Conservation (phyloP, 2,888 invertebrate genomes). For the Erebia epiphron region DNA sequence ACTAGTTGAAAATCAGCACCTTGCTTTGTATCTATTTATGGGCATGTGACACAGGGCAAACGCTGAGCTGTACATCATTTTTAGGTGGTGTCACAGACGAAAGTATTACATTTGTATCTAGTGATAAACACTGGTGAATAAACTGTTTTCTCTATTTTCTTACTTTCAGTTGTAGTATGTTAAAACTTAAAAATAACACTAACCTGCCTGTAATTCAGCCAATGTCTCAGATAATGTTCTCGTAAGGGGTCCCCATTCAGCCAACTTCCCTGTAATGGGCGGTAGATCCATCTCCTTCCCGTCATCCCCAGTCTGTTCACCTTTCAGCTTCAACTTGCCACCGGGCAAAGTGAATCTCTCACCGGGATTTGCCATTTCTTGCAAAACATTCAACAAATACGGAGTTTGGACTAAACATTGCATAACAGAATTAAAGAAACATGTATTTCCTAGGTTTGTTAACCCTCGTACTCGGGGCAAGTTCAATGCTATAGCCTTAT, state of each 20-base stretch:
- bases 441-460: slow-evolving; percentile 96
- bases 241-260: slow-evolving; percentile 87
- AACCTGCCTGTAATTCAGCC: slow-evolving; percentile 85
- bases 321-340: slow-evolving; percentile 83
- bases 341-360: slow-evolving; percentile 89
- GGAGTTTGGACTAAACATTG: slow-evolving; percentile 96
- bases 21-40: no score
- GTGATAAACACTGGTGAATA: no score
- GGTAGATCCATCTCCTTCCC: slow-evolving; percentile 82
- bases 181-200: not conserved
- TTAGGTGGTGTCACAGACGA: no score
- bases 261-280: slow-evolving; percentile 85
- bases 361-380: slow-evolving; percentile 86
- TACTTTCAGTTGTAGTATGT: not conserved
- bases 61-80: no score
- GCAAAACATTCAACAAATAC: slow-evolving; percentile 87
- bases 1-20: no score
- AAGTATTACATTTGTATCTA: no score
- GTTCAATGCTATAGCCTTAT: slow-evolving; percentile 59
- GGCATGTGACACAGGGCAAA: no score
- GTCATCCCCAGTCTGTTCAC: slow-evolving; percentile 64
- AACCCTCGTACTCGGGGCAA: slow-evolving; percentile 89
- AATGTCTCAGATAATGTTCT: slow-evolving; percentile 87
- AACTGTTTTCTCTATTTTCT: no score
- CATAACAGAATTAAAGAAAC: slow-evolving; percentile 98